These are phyloP conservation scores for Globodera rostochiensis DNA, from an alignment of 1,140 invertebrate genomes.

Conservation along the genomic window DNA sequence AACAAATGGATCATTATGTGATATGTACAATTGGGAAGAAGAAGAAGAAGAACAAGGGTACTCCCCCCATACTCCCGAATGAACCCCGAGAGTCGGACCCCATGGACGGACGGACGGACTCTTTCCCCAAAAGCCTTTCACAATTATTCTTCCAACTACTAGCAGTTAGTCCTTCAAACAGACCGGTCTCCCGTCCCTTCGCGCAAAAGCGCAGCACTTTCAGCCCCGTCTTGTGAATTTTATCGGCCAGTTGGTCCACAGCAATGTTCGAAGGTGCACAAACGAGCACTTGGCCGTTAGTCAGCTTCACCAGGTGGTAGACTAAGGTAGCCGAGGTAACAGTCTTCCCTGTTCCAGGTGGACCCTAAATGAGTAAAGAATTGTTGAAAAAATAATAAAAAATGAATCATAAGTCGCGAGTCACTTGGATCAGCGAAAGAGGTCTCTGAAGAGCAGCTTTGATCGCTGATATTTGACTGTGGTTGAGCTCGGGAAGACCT, in stretches of 20 bases:
- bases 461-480: constrained; percentile 94
- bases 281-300: constrained; percentile 86
- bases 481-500: constrained; percentile 93
- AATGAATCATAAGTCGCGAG: no score
- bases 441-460: constrained; percentile 96
- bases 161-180: neutral
- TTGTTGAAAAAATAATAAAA: no score
- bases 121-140: no score
- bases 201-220: constrained; percentile 95
- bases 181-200: constrained; percentile 86
- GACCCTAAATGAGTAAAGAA: constrained; percentile 37
- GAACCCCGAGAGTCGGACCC: no score
- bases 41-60: no score
- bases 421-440: constrained; percentile 88
- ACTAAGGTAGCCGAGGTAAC: constrained; percentile 99
- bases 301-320: constrained; percentile 93
- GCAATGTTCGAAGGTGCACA: constrained; percentile 99
- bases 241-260: constrained; percentile 97
- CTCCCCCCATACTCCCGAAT: no score
- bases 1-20: neutral
- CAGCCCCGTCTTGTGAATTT: constrained; percentile 93
- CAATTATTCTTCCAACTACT: neutral
- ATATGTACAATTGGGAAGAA: no score
- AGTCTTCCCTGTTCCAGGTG: constrained; percentile 76
- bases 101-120: no score